These are phyloP conservation scores for Callipepla californica DNA, from an alignment of 2,113 vertebrate species.

Conservation along the genomic window DNA sequence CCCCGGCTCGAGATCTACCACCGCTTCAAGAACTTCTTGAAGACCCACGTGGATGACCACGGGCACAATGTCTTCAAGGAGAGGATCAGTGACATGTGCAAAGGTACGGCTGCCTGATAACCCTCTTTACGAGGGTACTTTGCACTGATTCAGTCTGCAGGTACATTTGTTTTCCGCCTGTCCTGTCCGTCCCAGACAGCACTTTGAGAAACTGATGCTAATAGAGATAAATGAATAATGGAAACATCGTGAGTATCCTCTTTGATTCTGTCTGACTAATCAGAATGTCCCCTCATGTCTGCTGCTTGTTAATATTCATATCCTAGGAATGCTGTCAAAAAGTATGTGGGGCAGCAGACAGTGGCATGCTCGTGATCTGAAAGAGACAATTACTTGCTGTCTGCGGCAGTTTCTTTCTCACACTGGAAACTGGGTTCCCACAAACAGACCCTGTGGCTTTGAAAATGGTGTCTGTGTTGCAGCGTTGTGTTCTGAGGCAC, in stretches of 20 bases:
- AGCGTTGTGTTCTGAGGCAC: not conserved
- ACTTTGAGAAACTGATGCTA: not conserved
- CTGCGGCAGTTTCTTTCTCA: conserved; percentile 37
- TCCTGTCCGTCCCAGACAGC: conserved; percentile 20
- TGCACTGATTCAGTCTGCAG: not conserved
- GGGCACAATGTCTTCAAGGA: conserved; percentile 99
- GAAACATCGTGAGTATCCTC: not conserved
- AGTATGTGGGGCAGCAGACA: conserved; percentile 66
- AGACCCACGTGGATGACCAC: conserved; percentile 93
- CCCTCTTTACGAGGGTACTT: not conserved
- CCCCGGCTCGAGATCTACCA: conserved; percentile 97
- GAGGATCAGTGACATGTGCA: conserved; percentile 98
- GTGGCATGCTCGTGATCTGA: not conserved
- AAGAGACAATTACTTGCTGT: conserved; percentile 56
- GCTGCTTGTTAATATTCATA: conserved; percentile 64
- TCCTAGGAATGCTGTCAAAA: not conserved
- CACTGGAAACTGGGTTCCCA: conserved; percentile 14
- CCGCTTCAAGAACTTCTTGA: conserved; percentile 97
- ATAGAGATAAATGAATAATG: conserved; percentile 34
- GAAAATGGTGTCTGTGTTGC: not conserved
- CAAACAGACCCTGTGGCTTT: conserved; percentile 33
- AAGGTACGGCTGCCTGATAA: conserved; percentile 80
- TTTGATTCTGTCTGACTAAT: conserved; percentile 59
- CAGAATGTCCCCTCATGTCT: conserved; percentile 22
- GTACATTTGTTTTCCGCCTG: not conserved